Conservation (phyloP, 2,888 invertebrate genomes). For the Strigamia transsilvanica region DNA sequence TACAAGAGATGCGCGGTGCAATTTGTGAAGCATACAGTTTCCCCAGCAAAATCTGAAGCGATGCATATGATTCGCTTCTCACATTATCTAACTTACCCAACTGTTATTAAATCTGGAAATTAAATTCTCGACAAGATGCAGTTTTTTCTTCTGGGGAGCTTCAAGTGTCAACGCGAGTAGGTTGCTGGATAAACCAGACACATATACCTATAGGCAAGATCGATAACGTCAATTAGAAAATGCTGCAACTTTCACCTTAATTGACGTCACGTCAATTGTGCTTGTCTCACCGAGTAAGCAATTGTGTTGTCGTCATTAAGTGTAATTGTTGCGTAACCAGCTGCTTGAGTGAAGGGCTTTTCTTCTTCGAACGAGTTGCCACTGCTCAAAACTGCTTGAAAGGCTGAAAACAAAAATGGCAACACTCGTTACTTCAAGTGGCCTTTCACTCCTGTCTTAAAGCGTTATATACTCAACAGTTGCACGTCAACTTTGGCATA, state of each 20-base stretch:
- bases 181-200: conserved; percentile 52
- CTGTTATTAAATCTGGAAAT: conserved; percentile 54
- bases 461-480: conserved; percentile 63
- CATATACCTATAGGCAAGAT: conserved; percentile 53
- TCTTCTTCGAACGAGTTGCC: conserved; percentile 54
- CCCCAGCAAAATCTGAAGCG: not conserved
- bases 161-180: conserved; percentile 50
- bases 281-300: conserved; percentile 49
- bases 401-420: conserved; percentile 55
- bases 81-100: conserved; percentile 53
- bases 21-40: not conserved
- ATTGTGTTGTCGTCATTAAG: conserved; percentile 49
- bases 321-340: conserved; percentile 57
- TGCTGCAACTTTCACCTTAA: not conserved
- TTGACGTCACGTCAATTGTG: conserved; percentile 27
- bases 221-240: conserved; percentile 34
- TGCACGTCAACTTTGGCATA: conserved; percentile 78
- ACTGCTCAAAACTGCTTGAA: conserved; percentile 57
- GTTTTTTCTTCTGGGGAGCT: conserved; percentile 54
- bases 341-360: conserved; percentile 56
- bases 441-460: not conserved
- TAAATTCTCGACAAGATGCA: conserved; percentile 53
- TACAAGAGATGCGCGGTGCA: not conserved
- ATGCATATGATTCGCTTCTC: not conserved
- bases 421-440: conserved; percentile 6